Base-by-base conservation (phyloP, 2,113 vertebrate genomes). In the Notarius lentiginosus region DNA sequence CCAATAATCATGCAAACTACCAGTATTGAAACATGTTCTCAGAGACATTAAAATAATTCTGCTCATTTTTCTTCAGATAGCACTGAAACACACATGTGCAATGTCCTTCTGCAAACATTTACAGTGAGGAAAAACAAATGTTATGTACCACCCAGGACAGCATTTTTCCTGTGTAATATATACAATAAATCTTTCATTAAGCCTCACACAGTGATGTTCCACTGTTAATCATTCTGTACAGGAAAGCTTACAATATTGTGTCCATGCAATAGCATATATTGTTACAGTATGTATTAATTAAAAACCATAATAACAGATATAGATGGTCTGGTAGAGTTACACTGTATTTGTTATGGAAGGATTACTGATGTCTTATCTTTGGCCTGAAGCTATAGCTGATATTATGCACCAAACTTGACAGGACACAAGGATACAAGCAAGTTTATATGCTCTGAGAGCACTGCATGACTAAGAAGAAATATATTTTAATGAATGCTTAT, bases 81-180 rank as follows among this genome's bases (percentile, higher is more conserved):
- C 47, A 63, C 58, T 79, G 72, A 51, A 60, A 75, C 51, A 83
- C 22, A 34, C 47, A 51, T 47, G 24, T 17, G 53, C 53, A 2
- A 89, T 80, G 85, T 81, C 85, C 87, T 82, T 47, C n/a, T 75
- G 22, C 47, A 89, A 87, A 79, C 56, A 84, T 84, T 87, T 84
- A 51, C 41, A 55, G 27, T 84, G 27, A 70, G 51, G 27, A 8
- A 83, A 84, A 86, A 84, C 63, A 55, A 82, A 89, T 30, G 73
- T 84, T 72, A 75, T 72, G 79, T 70, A 63, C n/a, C 18, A 72
- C 20, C 24, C 15, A 1, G 34, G 8, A 49, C 17, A 63, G 84
- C 34, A 65, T 68, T 47, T 47, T 60, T 66, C n/a, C 61, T 68
- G 49, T 51, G 77, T 65, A 80, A 55, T 86, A 77, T 55, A 79